These are phyloP conservation scores for sheep (Ovis aries) DNA, from an alignment of 2,113 vertebrate genomes.

Conservation along the genomic window DNA sequence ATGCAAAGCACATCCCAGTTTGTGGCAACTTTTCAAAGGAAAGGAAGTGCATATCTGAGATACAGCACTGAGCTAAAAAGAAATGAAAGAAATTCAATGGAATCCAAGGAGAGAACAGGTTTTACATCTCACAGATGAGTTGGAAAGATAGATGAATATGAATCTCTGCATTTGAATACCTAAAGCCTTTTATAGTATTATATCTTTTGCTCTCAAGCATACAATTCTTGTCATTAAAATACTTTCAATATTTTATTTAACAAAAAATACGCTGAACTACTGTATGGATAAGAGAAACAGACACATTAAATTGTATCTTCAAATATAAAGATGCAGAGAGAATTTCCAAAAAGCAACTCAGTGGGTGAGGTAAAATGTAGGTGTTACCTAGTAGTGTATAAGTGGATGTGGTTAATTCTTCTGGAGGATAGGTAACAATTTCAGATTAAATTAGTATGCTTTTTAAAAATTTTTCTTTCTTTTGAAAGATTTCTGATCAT, in stretches of 20 bases:
- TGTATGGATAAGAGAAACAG: background rate
- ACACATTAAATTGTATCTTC: background rate
- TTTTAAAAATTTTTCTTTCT: background rate
- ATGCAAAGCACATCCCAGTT: background rate
- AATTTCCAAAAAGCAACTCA: background rate
- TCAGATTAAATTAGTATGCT: background rate
- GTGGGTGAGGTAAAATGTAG: background rate
- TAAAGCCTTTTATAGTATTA: background rate
- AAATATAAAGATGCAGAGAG: background rate
- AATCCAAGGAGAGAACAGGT: background rate
- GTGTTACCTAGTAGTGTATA: background rate
- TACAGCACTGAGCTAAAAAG: background rate
- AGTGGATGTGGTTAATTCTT: background rate
- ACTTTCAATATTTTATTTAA: conserved; percentile 19
- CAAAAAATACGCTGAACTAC: background rate
- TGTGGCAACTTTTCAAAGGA: background rate
- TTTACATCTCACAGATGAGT: background rate
- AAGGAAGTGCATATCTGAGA: background rate
- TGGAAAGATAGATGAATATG: conserved; percentile 8
- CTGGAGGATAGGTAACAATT: background rate
- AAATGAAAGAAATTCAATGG: background rate
- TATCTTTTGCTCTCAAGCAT: conserved; percentile 18
- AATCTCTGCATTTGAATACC: conserved; percentile 17
- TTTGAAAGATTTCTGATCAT: background rate
- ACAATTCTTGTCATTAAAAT: conserved; percentile 4